A percentile compares a stretch with the other conserved stretches of the same genome.
Evolutionary conservation across 2,888 invertebrate species (phyloP).

Genomic region (Bibio marci): DNA sequence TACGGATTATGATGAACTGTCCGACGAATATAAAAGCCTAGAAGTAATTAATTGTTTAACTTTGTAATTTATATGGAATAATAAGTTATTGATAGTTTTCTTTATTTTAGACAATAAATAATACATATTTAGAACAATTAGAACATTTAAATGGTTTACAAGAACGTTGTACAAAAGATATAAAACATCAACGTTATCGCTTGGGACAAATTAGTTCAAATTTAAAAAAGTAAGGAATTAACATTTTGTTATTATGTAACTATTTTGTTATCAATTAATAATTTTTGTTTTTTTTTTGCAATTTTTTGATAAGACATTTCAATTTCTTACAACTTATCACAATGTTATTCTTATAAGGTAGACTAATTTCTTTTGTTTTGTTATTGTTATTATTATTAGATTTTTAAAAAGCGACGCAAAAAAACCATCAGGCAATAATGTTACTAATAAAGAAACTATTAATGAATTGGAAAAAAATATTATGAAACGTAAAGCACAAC

Average conservation of each 20-base stretch:
- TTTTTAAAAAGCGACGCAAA: constrained; percentile 17
- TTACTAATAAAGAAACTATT: constrained; percentile 35
- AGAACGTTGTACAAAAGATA: constrained; percentile 71
- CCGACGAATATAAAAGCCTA: constrained; percentile 58
- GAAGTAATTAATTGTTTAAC: constrained; percentile 40
- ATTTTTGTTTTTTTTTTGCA: constrained; percentile 2
- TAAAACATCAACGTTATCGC: constrained; percentile 83
- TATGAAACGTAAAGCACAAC: constrained; percentile 63
- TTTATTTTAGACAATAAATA: constrained; percentile 50
- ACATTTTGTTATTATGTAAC: not conserved
- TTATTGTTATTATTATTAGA: no score
- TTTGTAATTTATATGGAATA: no score
- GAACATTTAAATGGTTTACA: constrained; percentile 73
- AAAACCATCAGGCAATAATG: constrained; percentile 10
- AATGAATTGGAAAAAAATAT: constrained; percentile 58
- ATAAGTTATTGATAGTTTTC: not conserved
- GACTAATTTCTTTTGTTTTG: no score
- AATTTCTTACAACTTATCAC: no score
- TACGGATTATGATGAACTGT: constrained; percentile 66
- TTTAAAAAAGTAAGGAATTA: constrained; percentile 54
- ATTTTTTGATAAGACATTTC: no score
- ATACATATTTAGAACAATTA: constrained; percentile 67
- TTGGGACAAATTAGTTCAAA: constrained; percentile 63
- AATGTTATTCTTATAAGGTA: no score
- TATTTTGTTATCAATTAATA: constrained; percentile 1